Conservation (phyloP, 2,888 invertebrate genomes). For the Bellardia bayeri region DNA sequence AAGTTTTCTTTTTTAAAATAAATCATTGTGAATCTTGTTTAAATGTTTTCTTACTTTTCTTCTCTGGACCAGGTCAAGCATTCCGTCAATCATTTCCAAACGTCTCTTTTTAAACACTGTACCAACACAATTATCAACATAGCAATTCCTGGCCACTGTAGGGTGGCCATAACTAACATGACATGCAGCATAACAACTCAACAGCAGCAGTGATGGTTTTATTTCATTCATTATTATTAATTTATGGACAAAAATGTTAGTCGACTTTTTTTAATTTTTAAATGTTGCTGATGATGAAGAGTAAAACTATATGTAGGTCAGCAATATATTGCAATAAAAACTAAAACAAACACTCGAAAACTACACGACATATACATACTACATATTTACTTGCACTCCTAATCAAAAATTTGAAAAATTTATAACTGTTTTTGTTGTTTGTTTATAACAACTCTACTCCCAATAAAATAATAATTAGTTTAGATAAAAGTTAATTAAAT, state of each 20-base stretch:
- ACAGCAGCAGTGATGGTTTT: slow-evolving; percentile 17
- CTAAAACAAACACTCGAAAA: slow-evolving; percentile 4
- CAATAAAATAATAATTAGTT: slow-evolving; percentile 39
- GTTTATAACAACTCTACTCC: slow-evolving; percentile 3
- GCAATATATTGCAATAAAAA: slow-evolving; percentile 28
- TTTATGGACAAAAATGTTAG: slow-evolving; percentile 29
- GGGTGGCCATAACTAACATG: slow-evolving; percentile 21
- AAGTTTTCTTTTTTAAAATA: too few relatives aligned
- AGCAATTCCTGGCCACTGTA: neutral
- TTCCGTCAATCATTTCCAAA: too few relatives aligned
- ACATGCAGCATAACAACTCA: slow-evolving; percentile 14
- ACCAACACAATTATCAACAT: too few relatives aligned
- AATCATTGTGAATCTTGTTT: too few relatives aligned
- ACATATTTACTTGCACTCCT: neutral
- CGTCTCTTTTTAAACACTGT: too few relatives aligned
- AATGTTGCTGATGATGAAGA: slow-evolving; percentile 28
- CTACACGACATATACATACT: too few relatives aligned
- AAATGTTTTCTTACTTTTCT: too few relatives aligned
- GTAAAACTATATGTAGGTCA: slow-evolving; percentile 41
- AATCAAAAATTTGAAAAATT: slow-evolving; percentile 26
- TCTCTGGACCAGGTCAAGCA: too few relatives aligned
- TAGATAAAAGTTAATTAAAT: slow-evolving; percentile 49
- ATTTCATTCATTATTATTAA: slow-evolving; percentile 32
- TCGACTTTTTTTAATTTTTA: slow-evolving; percentile 8
- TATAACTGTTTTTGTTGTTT: neutral